phyloP scores from a whole-genome alignment of 2,888 invertebrate genomes.

The Lepidonotus clava region DNA sequence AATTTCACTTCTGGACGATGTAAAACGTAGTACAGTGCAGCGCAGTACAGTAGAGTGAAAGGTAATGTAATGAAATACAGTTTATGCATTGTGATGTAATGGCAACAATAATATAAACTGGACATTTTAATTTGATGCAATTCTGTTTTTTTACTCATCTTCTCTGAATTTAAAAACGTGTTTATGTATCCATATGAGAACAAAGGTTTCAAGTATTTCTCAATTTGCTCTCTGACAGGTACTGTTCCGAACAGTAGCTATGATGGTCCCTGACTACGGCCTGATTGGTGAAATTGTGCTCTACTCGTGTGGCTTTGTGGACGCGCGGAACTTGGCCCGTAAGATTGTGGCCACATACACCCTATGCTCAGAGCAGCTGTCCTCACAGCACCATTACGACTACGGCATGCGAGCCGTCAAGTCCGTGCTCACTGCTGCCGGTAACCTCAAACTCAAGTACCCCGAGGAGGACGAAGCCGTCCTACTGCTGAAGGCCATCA shows the following conservation, averaged over 20 bases:
- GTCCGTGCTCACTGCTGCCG: constrained; percentile 81
- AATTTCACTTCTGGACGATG: too few relatives aligned
- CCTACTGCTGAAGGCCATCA: constrained; percentile 80
- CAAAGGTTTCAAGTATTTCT: too few relatives aligned
- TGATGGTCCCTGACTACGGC: constrained; percentile 82
- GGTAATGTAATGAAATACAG: too few relatives aligned
- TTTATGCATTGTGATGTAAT: too few relatives aligned
- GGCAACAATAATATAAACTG: too few relatives aligned
- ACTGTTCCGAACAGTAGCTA: constrained; percentile 81
- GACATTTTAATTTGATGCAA: too few relatives aligned
- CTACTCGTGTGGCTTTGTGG: constrained; percentile 81
- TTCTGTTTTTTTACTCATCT: too few relatives aligned
- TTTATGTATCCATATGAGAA: too few relatives aligned
- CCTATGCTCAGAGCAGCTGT: constrained; percentile 80
- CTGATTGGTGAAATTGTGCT: constrained; percentile 81
- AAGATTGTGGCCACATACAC: constrained; percentile 81
- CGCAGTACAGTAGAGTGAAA: too few relatives aligned
- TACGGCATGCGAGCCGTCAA: constrained; percentile 82
- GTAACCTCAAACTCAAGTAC: constrained; percentile 80
- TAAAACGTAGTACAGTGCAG: too few relatives aligned
- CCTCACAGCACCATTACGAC: constrained; percentile 81
- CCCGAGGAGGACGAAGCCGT: constrained; percentile 78
- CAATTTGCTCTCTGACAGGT: too few relatives aligned
- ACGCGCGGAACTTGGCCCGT: constrained; percentile 81
- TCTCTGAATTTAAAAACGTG: too few relatives aligned